Conservation (phyloP, 2,113 vertebrate species). For the Mugil cephalus region DNA sequence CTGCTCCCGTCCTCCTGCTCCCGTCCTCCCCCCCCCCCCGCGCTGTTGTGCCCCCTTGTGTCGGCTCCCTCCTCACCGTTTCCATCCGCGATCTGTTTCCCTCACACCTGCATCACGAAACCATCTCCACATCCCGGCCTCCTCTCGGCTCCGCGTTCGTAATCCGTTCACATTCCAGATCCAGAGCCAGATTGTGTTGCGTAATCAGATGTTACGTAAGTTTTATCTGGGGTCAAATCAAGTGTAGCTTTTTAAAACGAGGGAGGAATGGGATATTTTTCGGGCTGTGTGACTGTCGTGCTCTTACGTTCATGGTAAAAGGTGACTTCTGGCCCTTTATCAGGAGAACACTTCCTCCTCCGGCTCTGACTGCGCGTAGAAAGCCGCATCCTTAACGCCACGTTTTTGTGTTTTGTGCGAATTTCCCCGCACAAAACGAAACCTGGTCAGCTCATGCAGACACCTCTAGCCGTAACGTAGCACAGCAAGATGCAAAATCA, state of each 20-base stretch:
- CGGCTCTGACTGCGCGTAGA: no score
- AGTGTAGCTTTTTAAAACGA: not conserved
- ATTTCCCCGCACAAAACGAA: no score
- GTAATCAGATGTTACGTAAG: slow-evolving; percentile 10
- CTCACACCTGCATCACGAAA: slow-evolving; percentile 3
- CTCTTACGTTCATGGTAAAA: not conserved
- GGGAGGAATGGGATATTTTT: slow-evolving; percentile 10
- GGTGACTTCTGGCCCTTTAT: no score
- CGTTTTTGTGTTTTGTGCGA: no score
- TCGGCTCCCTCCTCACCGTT: slow-evolving; percentile 1
- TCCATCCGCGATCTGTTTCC: not conserved
- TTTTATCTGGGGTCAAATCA: not conserved
- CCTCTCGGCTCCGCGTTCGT: not conserved
- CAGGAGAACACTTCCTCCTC: no score
- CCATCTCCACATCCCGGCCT: not conserved
- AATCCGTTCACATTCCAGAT: slow-evolving; percentile 9
- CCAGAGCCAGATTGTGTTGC: not conserved
- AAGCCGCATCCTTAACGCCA: no score
- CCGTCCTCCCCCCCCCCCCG: not conserved
- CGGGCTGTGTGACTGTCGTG: not conserved
- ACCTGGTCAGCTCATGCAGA: no score
- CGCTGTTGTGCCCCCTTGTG: slow-evolving; percentile 1
- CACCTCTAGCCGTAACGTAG: no score
- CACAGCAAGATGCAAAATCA: no score
- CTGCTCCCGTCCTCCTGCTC: no score